Evolutionary conservation across 2,113 vertebrate species (phyloP).

Genomic region (Melozone crissalis): DNA sequence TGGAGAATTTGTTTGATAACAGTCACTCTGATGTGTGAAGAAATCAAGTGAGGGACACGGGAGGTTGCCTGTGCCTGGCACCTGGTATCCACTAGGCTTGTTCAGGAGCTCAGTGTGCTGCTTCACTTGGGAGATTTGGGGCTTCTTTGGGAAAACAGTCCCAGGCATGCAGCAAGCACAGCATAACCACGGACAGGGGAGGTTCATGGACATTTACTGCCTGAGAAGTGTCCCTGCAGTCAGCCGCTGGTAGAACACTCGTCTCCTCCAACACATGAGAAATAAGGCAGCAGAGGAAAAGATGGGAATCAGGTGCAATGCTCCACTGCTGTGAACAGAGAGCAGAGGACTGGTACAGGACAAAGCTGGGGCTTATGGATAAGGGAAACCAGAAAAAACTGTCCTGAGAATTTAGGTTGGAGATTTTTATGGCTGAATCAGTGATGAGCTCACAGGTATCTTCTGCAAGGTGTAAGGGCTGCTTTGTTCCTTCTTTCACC

Average conservation of each 20-base stretch:
- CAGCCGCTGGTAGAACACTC: neutral
- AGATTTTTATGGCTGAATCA: neutral
- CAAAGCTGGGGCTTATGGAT: neutral
- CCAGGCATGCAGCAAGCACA: neutral
- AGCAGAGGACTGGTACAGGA: neutral
- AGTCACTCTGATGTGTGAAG: conserved; percentile 84
- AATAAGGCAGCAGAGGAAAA: neutral
- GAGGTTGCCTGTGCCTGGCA: rapidly evolving
- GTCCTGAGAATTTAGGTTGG: neutral
- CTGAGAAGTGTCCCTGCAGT: neutral
- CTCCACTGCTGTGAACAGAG: neutral
- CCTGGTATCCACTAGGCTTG: neutral
- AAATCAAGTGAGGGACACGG: conserved; percentile 44
- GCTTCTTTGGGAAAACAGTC: neutral
- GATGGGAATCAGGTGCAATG: neutral
- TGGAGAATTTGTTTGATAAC: conserved; percentile 84
- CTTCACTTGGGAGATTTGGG: neutral
- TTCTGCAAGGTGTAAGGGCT: neutral
- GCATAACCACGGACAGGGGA: neutral
- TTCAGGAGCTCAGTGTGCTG: neutral
- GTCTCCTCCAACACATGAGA: neutral
- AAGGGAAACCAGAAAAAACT: neutral
- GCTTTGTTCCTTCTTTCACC: neutral
- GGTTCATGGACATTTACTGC: neutral
- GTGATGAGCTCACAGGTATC: neutral